phyloP scores from a whole-genome alignment of 1,140 invertebrate species.

The Drosophila sp. region DNA sequence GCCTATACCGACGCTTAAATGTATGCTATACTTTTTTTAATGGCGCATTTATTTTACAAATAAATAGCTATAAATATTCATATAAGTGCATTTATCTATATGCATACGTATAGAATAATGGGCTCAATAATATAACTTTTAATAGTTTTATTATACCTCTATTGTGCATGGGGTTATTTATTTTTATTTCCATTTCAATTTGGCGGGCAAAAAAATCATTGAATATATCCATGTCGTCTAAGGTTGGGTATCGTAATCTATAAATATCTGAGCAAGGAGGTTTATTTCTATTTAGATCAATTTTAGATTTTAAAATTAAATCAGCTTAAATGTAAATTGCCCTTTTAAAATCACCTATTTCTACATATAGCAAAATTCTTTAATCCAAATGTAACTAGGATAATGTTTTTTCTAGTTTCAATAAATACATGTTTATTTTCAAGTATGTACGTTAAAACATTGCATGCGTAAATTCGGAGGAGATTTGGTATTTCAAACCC shows the following conservation, averaged over 20 bases:
- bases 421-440: too few relatives aligned
- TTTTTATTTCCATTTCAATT: conserved; percentile 1
- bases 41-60: conserved; percentile 47
- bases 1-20: conserved; percentile 6
- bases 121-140: background rate
- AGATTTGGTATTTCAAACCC: too few relatives aligned
- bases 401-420: too few relatives aligned
- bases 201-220: background rate
- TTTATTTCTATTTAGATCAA: too few relatives aligned
- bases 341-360: too few relatives aligned
- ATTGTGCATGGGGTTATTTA: background rate
- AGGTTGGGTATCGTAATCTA: background rate
- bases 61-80: conserved; percentile 53
- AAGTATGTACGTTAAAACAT: too few relatives aligned
- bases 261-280: too few relatives aligned
- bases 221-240: background rate
- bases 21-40: conserved; percentile 20
- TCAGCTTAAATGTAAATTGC: too few relatives aligned
- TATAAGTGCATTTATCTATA: conserved; percentile 6
- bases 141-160: conserved; percentile 31
- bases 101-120: conserved; percentile 14
- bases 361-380: too few relatives aligned
- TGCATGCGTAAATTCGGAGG: too few relatives aligned
- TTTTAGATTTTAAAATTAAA: too few relatives aligned
- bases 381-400: too few relatives aligned